Conservation (phyloP, 2,888 invertebrate species). For the Pollenia angustigena region DNA sequence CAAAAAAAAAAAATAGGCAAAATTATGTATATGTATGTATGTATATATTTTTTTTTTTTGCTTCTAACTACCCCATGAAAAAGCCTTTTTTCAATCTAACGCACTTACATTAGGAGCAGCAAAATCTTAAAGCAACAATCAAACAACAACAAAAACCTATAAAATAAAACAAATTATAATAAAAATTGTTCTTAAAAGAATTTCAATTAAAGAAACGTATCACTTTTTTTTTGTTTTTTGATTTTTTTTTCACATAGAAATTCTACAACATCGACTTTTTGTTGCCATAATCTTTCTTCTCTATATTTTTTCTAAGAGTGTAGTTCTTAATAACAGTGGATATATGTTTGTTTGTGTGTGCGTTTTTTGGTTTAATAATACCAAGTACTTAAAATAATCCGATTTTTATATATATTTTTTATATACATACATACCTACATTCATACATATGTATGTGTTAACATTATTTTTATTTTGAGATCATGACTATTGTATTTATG, state of each 20-base stretch:
- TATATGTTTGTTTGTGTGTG: background rate
- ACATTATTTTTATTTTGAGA: constrained; percentile 10
- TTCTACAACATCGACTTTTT: constrained; percentile 8
- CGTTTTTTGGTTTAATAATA: constrained; percentile 38
- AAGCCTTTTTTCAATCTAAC: constrained; percentile 15
- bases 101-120: background rate
- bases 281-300: background rate
- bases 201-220: constrained; percentile 65
- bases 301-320: background rate
- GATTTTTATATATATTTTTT: constrained; percentile 20
- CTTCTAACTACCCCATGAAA: constrained; percentile 1
- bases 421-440: no score
- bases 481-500: constrained; percentile 49
- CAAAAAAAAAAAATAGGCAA: background rate
- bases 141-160: background rate
- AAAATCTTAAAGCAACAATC: background rate
- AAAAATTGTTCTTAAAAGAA: constrained; percentile 53
- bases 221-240: constrained; percentile 39
- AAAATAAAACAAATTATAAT: constrained; percentile 24
- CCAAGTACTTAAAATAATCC: constrained; percentile 67
- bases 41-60: background rate
- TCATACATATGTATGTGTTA: no score
- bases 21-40: no score
- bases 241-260: constrained; percentile 13
- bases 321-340: background rate